These are phyloP conservation scores for Eupithecia insigniata DNA, from an alignment of 2,888 invertebrate genomes.

Conservation along the genomic window DNA sequence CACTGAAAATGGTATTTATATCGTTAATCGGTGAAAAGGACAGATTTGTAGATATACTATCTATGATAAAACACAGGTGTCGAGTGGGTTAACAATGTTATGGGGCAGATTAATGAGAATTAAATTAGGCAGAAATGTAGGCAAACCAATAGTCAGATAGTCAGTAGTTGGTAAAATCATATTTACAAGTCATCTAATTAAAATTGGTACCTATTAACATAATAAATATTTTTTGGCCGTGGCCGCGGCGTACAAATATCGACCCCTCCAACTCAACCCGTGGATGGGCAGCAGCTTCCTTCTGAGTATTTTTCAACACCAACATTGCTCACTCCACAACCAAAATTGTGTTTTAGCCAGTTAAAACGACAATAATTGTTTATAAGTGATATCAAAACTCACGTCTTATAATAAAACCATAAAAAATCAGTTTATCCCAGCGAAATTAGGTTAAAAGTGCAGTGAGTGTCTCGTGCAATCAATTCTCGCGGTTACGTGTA, in stretches of 20 bases:
- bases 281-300: too few species aligned
- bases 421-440: not conserved
- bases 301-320: too few species aligned
- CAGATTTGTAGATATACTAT: not conserved
- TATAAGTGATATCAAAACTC: not conserved
- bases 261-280: too few species aligned
- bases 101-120: not conserved
- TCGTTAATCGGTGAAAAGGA: not conserved
- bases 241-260: too few species aligned
- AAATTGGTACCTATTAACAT: too few species aligned
- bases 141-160: too few species aligned
- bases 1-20: not conserved
- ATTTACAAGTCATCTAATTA: too few species aligned
- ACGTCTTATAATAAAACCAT: not conserved
- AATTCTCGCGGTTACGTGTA: not conserved
- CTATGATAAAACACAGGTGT: not conserved
- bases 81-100: not conserved
- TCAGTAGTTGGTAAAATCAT: too few species aligned
- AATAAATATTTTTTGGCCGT: too few species aligned
- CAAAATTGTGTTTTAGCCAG: not conserved
- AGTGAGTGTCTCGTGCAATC: not conserved
- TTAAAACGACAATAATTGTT: not conserved
- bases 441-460: not conserved
- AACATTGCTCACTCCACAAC: not conserved
- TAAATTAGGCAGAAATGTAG: not conserved